Conservation (phyloP, 2,888 invertebrate genomes). For the Temnothorax ravouxi region DNA sequence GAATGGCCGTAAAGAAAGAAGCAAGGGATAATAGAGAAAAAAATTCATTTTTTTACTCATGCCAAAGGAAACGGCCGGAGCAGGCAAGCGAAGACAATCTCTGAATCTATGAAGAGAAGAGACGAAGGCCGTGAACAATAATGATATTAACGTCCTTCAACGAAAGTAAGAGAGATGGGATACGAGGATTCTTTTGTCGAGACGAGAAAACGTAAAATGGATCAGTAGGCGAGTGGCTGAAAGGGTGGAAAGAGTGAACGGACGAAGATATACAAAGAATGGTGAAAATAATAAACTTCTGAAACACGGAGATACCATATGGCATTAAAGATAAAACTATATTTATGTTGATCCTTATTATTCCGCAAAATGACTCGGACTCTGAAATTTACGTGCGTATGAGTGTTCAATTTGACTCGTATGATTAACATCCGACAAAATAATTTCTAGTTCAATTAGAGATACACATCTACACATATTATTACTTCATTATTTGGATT, state of each 20-base stretch:
- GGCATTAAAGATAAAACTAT: neutral
- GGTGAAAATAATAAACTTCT: conserved; percentile 33
- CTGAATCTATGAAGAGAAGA: conserved; percentile 52
- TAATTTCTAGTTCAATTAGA: conserved; percentile 17
- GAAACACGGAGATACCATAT: neutral
- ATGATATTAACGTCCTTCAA: conserved; percentile 51
- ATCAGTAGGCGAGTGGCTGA: conserved; percentile 32
- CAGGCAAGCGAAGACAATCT: conserved; percentile 46
- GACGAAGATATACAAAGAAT: conserved; percentile 19
- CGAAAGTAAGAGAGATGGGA: conserved; percentile 42
- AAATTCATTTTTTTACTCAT: conserved; percentile 56
- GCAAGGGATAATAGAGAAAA: conserved; percentile 48
- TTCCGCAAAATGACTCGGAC: neutral
- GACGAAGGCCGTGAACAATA: conserved; percentile 47
- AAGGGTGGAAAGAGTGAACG: conserved; percentile 11
- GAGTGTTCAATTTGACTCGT: neutral
- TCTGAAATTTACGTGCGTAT: neutral
- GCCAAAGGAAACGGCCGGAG: conserved; percentile 45
- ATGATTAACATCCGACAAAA: neutral
- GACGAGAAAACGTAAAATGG: conserved; percentile 43
- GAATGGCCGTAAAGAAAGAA: conserved; percentile 37
- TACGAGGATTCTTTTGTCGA: conserved; percentile 45
- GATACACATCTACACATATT: neutral
- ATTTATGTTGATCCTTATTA: neutral
- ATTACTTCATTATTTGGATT: neutral